Evolutionary conservation across 2,797 vertebrate species (phyloP).

Genomic region (Ctenochaetus hawaiiensis): DNA sequence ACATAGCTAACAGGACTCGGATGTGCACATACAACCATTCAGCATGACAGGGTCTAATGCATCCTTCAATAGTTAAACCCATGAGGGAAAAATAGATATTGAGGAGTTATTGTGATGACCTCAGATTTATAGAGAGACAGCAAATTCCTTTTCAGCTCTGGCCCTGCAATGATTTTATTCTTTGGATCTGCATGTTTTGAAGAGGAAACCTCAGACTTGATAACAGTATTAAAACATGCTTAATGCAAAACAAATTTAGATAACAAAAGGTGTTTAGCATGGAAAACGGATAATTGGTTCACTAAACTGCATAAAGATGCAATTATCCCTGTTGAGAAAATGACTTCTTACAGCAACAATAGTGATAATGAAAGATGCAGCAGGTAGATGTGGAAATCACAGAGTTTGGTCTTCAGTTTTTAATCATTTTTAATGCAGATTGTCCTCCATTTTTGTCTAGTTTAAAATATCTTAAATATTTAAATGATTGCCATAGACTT

Average conservation of each 20-base stretch:
- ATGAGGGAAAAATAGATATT: constrained; percentile 21
- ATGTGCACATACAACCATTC: not conserved
- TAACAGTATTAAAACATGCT: constrained; percentile 7
- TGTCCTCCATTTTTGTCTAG: too few relatives aligned
- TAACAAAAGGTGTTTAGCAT: not conserved
- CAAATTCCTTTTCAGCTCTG: not conserved
- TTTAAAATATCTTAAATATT: too few relatives aligned
- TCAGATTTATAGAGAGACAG: constrained; percentile 26
- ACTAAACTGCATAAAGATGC: constrained; percentile 3
- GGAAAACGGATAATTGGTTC: not conserved
- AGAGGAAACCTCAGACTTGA: constrained; percentile 9
- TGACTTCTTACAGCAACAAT: not conserved
- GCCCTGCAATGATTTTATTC: constrained; percentile 32
- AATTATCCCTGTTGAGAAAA: not conserved
- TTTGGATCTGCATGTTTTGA: constrained; percentile 13
- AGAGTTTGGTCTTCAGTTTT: not conserved
- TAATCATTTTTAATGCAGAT: not conserved
- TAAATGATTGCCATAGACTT: not conserved
- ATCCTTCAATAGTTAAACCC: constrained; percentile 38
- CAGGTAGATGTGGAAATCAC: not conserved
- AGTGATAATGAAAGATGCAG: not conserved
- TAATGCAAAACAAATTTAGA: constrained; percentile 4
- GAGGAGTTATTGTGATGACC: constrained; percentile 21
- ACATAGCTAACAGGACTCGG: constrained; percentile 11
- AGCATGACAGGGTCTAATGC: constrained; percentile 27